A percentile compares a stretch with the other conserved stretches of the same genome.
phyloP scores from a whole-genome alignment of 2,888 invertebrate genomes.

The Biston stratarius region DNA sequence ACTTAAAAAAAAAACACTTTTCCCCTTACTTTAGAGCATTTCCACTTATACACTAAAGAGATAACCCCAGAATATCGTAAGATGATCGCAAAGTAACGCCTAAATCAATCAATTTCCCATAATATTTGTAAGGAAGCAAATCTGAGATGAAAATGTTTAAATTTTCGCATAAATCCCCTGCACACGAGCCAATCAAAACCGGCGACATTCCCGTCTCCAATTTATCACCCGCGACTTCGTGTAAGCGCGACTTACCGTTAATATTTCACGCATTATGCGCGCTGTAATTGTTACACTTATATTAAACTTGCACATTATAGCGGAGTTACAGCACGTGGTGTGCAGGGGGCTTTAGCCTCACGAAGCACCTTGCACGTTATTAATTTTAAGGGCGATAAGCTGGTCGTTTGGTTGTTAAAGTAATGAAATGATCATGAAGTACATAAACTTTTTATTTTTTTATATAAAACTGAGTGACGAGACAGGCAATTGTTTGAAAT shows the following conservation, averaged over 20 bases:
- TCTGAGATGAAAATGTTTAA: too few species aligned
- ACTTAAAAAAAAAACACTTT: too few species aligned
- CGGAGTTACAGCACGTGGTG: conserved; percentile 70
- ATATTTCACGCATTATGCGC: conserved; percentile 79
- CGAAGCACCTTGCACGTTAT: conserved; percentile 49
- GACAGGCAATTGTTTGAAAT: neutral
- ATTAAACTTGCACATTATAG: conserved; percentile 57
- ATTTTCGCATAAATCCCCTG: conserved; percentile 42
- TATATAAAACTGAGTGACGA: neutral
- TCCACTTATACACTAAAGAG: too few species aligned
- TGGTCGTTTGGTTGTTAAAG: conserved; percentile 27
- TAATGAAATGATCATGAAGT: neutral
- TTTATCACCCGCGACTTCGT: conserved; percentile 61
- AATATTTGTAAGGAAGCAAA: too few species aligned
- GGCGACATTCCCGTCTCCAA: conserved; percentile 57
- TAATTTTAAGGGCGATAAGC: conserved; percentile 46
- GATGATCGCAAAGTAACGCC: too few species aligned
- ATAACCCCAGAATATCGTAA: too few species aligned
- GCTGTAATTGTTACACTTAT: conserved; percentile 74
- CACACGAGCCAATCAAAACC: conserved; percentile 14
- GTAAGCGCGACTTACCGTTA: conserved; percentile 59
- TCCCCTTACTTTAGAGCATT: too few species aligned
- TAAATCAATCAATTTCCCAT: too few species aligned
- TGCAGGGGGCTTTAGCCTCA: conserved; percentile 48
- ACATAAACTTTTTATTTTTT: neutral